phyloP scores from a whole-genome alignment of 2,797 vertebrate species.

The Echeneis naucrates region DNA sequence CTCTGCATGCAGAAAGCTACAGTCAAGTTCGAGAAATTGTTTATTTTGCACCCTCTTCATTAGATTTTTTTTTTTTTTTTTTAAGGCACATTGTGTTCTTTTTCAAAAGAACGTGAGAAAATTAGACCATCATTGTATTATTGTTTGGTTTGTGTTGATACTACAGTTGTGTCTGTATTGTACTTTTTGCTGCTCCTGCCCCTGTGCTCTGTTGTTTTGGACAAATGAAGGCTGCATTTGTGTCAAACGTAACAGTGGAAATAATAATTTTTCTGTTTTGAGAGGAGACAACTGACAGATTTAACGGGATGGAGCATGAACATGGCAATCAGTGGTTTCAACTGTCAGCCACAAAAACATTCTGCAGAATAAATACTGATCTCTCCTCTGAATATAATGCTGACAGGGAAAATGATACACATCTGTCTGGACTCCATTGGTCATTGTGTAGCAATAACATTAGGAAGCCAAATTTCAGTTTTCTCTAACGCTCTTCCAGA shows the following conservation, averaged over 20 bases:
- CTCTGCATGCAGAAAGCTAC: not conserved
- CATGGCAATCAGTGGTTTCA: not conserved
- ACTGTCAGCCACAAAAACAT: not conserved
- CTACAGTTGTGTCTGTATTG: conserved; percentile 8
- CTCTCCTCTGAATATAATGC: not conserved
- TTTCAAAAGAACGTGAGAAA: not conserved
- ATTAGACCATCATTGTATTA: not conserved
- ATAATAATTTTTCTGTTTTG: conserved; percentile 11
- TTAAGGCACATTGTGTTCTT: conserved; percentile 8
- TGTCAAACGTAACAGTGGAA: conserved; percentile 33
- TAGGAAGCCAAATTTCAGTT: not conserved
- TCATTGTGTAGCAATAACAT: not conserved
- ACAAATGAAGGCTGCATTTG: conserved; percentile 11
- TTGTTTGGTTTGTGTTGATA: conserved; percentile 11
- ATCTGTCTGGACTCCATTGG: not conserved
- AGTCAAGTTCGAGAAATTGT: conserved; percentile 1
- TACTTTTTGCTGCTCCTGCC: not conserved
- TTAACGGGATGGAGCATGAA: not conserved
- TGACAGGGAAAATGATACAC: conserved; percentile 1
- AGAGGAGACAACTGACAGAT: conserved; percentile 6
- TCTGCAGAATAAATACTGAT: not conserved
- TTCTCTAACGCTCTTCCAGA: not conserved
- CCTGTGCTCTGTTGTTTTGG: conserved; percentile 16
- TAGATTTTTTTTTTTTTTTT: no score
- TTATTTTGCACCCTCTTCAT: not conserved